A percentile compares a stretch with the other conserved stretches of the same genome.
Evolutionary conservation across 2,113 vertebrate species (phyloP).

Genomic region (Penelope pileata): DNA sequence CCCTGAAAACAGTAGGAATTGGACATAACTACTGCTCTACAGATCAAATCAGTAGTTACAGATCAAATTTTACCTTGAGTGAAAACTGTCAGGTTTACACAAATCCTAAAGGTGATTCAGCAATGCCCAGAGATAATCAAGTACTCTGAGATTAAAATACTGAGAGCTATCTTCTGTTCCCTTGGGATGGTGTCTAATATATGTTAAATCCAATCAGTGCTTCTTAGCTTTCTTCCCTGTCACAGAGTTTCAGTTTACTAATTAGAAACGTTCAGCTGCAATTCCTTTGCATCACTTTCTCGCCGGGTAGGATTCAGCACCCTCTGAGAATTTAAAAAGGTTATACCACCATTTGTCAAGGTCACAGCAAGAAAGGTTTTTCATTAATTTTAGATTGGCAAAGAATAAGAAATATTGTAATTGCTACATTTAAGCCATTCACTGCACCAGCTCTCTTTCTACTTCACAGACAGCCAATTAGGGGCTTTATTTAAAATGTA

Average conservation of each 20-base stretch:
- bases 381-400: constrained; percentile 61
- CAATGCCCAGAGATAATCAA: constrained; percentile 14
- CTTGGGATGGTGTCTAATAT: constrained; percentile 28
- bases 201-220: constrained; percentile 48
- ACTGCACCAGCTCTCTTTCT: background rate
- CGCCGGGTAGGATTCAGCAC: constrained; percentile 5
- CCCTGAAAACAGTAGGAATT: background rate
- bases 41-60: no score
- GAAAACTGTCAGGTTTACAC: background rate
- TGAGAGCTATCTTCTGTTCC: constrained; percentile 15
- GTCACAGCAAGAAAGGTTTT: constrained; percentile 56
- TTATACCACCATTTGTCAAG: constrained; percentile 59
- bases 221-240: constrained; percentile 51
- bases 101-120: background rate
- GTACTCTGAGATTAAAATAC: background rate
- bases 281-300: constrained; percentile 52
- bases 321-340: constrained; percentile 44
- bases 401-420: constrained; percentile 62
- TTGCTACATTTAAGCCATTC: constrained; percentile 44
- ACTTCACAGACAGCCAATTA: constrained; percentile 28
- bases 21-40: background rate
- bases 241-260: constrained; percentile 56
- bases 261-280: constrained; percentile 59
- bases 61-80: background rate
- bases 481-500: constrained; percentile 49